A percentile compares a stretch with the other conserved stretches of the same genome.
Evolutionary conservation across 2,113 vertebrate species (phyloP).

Genomic region (Dendrocopos noguchii): DNA sequence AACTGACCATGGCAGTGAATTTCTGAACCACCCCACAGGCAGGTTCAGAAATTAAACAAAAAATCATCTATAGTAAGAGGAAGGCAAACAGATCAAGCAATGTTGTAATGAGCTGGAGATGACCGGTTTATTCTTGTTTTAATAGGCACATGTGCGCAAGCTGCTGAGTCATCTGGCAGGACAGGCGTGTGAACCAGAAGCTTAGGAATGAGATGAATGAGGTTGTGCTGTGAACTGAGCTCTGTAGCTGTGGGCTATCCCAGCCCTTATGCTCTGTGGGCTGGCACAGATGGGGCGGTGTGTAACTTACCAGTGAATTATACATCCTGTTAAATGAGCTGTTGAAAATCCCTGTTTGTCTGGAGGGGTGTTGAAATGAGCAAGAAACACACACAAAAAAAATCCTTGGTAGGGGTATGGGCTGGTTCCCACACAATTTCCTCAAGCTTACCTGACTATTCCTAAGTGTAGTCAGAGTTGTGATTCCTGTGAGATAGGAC

Average conservation of each 20-base stretch:
- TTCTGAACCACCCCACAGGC: background rate
- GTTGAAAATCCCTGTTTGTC: background rate
- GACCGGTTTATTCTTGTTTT: background rate
- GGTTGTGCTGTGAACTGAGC: rapidly evolving
- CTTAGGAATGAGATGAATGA: background rate
- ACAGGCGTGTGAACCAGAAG: background rate
- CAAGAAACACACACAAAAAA: background rate
- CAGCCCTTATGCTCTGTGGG: background rate
- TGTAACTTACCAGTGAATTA: constrained; percentile 17
- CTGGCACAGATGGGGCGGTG: constrained; percentile 19
- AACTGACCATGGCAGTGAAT: background rate
- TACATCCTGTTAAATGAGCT: constrained; percentile 15
- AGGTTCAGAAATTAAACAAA: background rate
- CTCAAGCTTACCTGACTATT: background rate
- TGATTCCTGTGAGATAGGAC: background rate
- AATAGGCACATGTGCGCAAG: background rate
- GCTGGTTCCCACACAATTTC: background rate
- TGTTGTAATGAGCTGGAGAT: background rate
- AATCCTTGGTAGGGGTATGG: background rate
- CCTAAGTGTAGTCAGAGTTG: background rate
- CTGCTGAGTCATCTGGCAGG: background rate
- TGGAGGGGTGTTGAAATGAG: background rate
- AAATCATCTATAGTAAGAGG: background rate
- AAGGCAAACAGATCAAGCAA: background rate
- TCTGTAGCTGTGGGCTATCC: constrained; percentile 4